phyloP scores from a whole-genome alignment of 2,113 vertebrate species.

The Siniperca knerii region DNA sequence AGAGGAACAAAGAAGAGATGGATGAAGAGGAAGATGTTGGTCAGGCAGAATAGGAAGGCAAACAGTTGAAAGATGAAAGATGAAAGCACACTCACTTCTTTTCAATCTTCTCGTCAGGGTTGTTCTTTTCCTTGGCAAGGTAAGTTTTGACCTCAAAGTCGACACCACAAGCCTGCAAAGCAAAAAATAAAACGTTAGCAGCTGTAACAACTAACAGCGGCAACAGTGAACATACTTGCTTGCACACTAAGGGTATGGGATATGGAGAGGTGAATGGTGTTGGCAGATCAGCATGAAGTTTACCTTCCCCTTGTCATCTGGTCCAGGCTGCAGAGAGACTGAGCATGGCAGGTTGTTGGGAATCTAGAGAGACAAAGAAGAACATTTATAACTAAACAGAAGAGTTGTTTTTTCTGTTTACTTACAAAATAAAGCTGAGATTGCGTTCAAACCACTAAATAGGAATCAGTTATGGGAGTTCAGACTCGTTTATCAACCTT shows the following conservation, averaged over 20 bases:
- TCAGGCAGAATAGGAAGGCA: not conserved
- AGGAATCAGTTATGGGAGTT: not conserved
- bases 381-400: not conserved
- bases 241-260: no score
- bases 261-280: not conserved
- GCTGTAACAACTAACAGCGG: not conserved
- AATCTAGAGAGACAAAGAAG: slow-evolving; percentile 66
- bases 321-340: slow-evolving; percentile 82
- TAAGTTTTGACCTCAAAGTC: slow-evolving; percentile 94
- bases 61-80: not conserved
- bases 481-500: not conserved
- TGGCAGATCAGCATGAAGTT: not conserved
- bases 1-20: not conserved
- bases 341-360: slow-evolving; percentile 85
- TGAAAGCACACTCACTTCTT: slow-evolving; percentile 86
- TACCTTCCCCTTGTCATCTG: slow-evolving; percentile 84
- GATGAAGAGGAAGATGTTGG: not conserved
- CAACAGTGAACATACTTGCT: no score
- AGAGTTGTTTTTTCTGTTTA: not conserved
- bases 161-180: slow-evolving; percentile 89
- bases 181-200: not conserved
- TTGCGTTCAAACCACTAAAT: not conserved
- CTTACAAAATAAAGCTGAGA: not conserved
- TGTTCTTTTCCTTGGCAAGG: slow-evolving; percentile 83
- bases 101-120: slow-evolving; percentile 90